phyloP scores from a whole-genome alignment of 2,888 invertebrate genomes.

The Nebria brevicollis region DNA sequence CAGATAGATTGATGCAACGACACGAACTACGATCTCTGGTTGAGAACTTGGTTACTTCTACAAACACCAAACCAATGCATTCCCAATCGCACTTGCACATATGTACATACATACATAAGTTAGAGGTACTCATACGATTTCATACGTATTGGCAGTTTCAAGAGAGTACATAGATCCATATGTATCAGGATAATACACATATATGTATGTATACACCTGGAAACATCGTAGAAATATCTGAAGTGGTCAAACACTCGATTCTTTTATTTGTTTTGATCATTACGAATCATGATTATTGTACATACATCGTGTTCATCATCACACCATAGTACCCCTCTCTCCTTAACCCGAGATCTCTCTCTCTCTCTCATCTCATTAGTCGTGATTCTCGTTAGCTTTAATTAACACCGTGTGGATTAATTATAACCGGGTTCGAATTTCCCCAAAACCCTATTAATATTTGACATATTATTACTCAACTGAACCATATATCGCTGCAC shows the following conservation, averaged over 20 bases:
- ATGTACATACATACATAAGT: neutral
- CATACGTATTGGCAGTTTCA: neutral
- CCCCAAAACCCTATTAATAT: neutral
- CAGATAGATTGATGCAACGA: neutral
- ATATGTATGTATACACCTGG: no score
- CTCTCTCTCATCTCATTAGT: neutral
- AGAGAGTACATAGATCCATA: no score
- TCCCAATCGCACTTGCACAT: neutral
- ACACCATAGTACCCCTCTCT: neutral
- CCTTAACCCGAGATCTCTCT: neutral
- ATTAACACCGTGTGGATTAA: neutral
- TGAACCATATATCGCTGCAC: neutral
- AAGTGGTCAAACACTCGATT: no score
- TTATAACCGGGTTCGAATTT: neutral
- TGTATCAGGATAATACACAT: no score
- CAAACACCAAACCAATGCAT: no score
- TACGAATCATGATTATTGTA: neutral
- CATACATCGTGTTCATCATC: neutral
- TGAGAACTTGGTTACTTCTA: neutral
- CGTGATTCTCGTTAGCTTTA: conserved; percentile 1
- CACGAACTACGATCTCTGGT: neutral
- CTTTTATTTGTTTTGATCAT: neutral
- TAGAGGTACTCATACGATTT: neutral
- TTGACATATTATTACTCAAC: neutral
- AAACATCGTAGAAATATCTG: no score